phyloP scores from a whole-genome alignment of 2,888 invertebrate species.

The Drosophila peninsularis region DNA sequence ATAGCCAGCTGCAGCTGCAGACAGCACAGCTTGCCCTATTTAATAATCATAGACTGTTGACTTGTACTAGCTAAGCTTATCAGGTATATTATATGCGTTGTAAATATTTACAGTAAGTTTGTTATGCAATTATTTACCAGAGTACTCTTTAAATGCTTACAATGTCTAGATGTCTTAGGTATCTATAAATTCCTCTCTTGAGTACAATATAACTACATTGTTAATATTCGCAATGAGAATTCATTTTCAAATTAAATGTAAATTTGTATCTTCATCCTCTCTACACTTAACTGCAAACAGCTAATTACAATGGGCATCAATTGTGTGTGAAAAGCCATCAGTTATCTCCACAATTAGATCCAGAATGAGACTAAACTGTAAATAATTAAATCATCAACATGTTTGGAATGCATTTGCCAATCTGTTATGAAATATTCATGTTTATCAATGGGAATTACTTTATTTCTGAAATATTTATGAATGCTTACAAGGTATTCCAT shows the following conservation, averaged over 20 bases:
- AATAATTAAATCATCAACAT: conserved; percentile 2
- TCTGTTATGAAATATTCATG: not conserved
- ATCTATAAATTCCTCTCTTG: not conserved
- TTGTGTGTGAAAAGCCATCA: not conserved
- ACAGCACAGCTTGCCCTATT: not conserved
- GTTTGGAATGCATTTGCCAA: not conserved
- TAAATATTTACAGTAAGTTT: not conserved
- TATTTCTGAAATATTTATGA: not conserved
- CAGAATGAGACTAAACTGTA: not conserved
- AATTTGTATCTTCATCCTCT: not conserved
- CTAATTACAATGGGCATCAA: not conserved
- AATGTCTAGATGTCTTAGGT: not conserved
- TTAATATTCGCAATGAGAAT: not conserved
- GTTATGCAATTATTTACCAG: not conserved
- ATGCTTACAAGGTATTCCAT: not conserved
- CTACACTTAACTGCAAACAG: not conserved
- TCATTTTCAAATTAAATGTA: not conserved
- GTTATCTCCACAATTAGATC: not conserved
- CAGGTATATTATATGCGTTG: not conserved
- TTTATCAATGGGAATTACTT: conserved; percentile 1
- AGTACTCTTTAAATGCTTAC: not conserved
- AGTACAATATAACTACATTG: not conserved
- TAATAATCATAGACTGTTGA: not conserved
- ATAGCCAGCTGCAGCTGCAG: not conserved
- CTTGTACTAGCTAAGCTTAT: not conserved